Evolutionary conservation across 2,888 invertebrate genomes (phyloP).

Genomic region (Podotricha telesiphe): DNA sequence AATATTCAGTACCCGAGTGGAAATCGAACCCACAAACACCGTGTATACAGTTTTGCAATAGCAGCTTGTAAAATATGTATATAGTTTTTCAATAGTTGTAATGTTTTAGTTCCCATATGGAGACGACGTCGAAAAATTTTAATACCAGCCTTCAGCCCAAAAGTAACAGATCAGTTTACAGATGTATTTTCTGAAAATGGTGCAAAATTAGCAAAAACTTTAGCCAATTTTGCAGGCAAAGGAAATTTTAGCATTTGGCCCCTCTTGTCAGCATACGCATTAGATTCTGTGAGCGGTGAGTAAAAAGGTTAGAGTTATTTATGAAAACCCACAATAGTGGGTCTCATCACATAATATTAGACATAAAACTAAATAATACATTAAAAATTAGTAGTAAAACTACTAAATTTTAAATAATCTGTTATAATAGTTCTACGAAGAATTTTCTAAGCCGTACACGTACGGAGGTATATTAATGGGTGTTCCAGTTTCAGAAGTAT

Average conservation of each 20-base stretch:
- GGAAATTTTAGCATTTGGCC: constrained; percentile 79
- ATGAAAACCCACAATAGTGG: too few relatives aligned
- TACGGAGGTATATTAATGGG: constrained; percentile 23
- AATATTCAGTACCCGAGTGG: too few relatives aligned
- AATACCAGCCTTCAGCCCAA: constrained; percentile 87
- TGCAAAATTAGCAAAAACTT: constrained; percentile 68
- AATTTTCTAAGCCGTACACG: constrained; percentile 3
- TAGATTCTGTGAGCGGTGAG: constrained; percentile 86
- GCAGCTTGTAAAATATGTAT: too few relatives aligned
- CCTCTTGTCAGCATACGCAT: constrained; percentile 80
- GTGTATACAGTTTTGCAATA: too few relatives aligned
- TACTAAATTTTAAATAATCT: too few relatives aligned
- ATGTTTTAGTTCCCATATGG: constrained; percentile 81
- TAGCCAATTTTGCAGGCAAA: constrained; percentile 55
- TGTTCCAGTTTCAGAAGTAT: constrained; percentile 29
- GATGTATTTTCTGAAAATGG: constrained; percentile 85
- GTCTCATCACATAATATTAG: too few relatives aligned
- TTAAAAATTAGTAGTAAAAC: too few relatives aligned
- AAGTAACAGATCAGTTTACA: constrained; percentile 86
- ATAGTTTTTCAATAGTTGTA: too few relatives aligned
- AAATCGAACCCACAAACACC: too few relatives aligned
- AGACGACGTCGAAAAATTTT: constrained; percentile 84
- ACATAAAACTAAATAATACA: too few relatives aligned
- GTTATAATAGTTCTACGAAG: not conserved
- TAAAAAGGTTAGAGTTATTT: constrained; percentile 27